Percentiles rank a stretch among this genome's conserved stretches.
Evolutionary conservation across 2,113 vertebrate species (phyloP).

Genomic region (Elgaria multicarinata): DNA sequence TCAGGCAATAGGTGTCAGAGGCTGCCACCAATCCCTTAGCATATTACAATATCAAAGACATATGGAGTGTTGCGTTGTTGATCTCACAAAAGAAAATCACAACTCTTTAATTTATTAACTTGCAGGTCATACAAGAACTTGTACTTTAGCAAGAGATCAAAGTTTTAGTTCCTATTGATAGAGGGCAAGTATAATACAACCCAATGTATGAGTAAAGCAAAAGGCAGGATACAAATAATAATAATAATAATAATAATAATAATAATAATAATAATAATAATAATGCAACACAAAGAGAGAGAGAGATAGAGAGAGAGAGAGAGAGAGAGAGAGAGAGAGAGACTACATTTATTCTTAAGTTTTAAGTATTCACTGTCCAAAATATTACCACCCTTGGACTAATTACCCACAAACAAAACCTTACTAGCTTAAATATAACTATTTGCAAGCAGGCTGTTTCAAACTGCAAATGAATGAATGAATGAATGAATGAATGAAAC

Average conservation of each 20-base stretch:
- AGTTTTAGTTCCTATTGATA: neutral
- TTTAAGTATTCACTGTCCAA: conserved; percentile 41
- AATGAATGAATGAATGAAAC: too few species aligned
- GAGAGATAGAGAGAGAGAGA: too few species aligned
- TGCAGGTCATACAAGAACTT: neutral
- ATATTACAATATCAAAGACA: neutral
- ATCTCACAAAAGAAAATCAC: neutral
- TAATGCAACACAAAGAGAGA: too few species aligned
- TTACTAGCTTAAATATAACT: neutral
- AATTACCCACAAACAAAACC: neutral
- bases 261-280: too few species aligned
- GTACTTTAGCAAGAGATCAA: conserved; percentile 4
- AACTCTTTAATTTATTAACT: neutral
- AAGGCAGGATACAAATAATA: too few species aligned
- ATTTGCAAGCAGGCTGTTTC: neutral
- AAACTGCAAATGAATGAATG: neutral
- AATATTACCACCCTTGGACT: neutral
- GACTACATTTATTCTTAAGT: conserved; percentile 22
- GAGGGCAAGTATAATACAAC: neutral
- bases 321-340: too few species aligned
- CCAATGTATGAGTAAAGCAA: neutral
- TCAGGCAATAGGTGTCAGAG: neutral
- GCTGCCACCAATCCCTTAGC: neutral
- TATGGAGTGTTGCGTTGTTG: neutral
- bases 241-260: too few species aligned